Evolutionary conservation across 2,797 vertebrate species (phyloP).

Genomic region (Gallirallus australis): DNA sequence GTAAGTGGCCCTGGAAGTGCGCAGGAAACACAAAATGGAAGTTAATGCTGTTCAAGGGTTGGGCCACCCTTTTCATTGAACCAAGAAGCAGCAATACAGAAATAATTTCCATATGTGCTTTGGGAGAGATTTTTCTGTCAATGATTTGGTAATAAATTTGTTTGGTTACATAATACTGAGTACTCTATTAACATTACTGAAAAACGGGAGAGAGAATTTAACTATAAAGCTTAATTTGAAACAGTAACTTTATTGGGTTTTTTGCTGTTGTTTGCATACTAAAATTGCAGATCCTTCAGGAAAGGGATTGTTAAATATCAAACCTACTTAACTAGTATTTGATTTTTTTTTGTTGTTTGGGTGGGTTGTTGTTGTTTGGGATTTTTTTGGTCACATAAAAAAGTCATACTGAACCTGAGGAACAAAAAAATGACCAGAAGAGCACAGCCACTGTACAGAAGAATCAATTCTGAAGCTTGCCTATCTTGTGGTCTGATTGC

Average conservation of each 20-base stretch:
- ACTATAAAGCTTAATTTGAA: background rate
- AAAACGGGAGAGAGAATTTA: background rate
- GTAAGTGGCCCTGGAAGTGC: background rate
- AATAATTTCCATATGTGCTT: background rate
- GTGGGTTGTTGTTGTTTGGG: no score
- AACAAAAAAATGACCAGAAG: background rate
- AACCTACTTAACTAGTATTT: background rate
- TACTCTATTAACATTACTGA: background rate
- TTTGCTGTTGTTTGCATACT: background rate
- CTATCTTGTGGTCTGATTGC: background rate
- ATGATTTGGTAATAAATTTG: background rate
- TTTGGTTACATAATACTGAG: background rate
- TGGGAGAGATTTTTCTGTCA: constrained; percentile 29
- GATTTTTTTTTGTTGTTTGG: background rate
- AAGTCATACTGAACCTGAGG: background rate
- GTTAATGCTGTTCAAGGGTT: background rate
- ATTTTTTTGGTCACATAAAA: background rate
- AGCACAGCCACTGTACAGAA: background rate
- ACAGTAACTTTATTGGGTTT: background rate
- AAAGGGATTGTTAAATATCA: background rate
- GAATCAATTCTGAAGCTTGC: background rate
- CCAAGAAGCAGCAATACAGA: background rate
- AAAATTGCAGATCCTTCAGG: background rate
- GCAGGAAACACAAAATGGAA: constrained; percentile 19
- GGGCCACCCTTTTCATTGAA: constrained; percentile 29